Conservation (phyloP, 2,888 invertebrate genomes). For the Theretra japonica region DNA sequence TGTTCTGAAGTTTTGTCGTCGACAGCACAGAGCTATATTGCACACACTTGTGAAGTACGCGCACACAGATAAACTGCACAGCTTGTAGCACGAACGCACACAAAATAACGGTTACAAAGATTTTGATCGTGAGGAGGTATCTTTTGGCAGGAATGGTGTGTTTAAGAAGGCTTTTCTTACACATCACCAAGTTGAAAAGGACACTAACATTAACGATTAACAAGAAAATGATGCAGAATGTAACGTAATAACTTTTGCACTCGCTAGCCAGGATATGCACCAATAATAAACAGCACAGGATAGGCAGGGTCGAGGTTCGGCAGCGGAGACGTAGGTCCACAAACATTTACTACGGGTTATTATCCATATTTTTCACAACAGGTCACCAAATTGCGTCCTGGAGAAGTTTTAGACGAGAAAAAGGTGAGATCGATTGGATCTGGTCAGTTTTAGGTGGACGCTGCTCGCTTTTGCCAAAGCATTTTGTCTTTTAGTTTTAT, state of each 20-base stretch:
- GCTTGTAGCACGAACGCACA: slow-evolving; percentile 82
- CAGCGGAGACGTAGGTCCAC: slow-evolving; percentile 76
- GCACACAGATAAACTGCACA: slow-evolving; percentile 81
- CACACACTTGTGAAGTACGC: slow-evolving; percentile 78
- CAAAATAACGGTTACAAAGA: slow-evolving; percentile 66
- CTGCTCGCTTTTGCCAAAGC: slow-evolving; percentile 83
- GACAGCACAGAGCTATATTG: slow-evolving; percentile 76
- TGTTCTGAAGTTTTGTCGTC: slow-evolving; percentile 67
- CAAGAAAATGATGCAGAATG: slow-evolving; percentile 66
- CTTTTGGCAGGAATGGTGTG: slow-evolving; percentile 63
- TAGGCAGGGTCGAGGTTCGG: slow-evolving; percentile 74
- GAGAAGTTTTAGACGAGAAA: slow-evolving; percentile 96
- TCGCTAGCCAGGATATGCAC: slow-evolving; percentile 72
- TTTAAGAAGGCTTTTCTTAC: slow-evolving; percentile 62
- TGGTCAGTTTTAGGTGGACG: slow-evolving; percentile 81
- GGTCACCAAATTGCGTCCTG: slow-evolving; percentile 97
- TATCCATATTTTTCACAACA: slow-evolving; percentile 82
- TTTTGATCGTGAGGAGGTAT: slow-evolving; percentile 53
- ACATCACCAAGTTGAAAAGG: slow-evolving; percentile 59
- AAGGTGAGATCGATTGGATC: slow-evolving; percentile 90
- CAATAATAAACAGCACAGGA: slow-evolving; percentile 47
- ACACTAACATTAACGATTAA: slow-evolving; percentile 77
- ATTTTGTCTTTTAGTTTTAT: slow-evolving; percentile 70
- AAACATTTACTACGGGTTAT: slow-evolving; percentile 62
- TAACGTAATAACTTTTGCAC: slow-evolving; percentile 80